These are phyloP conservation scores for Sceloporus undulatus DNA, from an alignment of 2,113 vertebrate genomes.

Conservation along the genomic window DNA sequence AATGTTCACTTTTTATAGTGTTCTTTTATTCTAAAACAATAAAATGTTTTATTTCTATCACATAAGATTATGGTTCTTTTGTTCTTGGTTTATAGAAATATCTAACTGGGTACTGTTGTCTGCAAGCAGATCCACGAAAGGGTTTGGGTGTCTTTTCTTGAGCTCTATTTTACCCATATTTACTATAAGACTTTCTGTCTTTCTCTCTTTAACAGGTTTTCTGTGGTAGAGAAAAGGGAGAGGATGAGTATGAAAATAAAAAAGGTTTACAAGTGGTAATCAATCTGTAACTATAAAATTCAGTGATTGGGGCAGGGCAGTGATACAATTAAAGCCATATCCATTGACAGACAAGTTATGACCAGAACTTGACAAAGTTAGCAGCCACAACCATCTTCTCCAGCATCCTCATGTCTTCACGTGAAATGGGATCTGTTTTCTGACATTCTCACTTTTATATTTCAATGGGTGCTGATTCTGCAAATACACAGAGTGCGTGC, in stretches of 20 bases:
- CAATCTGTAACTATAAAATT: not conserved
- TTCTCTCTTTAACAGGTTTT: not conserved
- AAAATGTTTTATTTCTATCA: constrained; percentile 90
- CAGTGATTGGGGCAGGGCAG: not conserved
- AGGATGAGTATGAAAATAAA: not conserved
- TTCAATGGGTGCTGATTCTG: not conserved
- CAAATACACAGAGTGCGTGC: not conserved
- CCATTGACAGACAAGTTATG: not conserved
- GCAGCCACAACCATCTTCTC: not conserved
- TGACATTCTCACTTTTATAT: not conserved
- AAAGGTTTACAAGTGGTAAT: not conserved
- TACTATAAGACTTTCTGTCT: not conserved
- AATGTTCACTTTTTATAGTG: constrained; percentile 89
- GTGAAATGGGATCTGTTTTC: not conserved
- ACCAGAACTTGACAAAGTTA: not conserved
- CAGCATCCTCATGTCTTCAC: not conserved
- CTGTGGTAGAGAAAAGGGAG: not conserved
- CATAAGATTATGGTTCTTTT: constrained; percentile 58
- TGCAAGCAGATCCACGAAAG: not conserved
- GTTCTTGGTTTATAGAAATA: constrained; percentile 58
- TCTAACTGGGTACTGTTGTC: not conserved
- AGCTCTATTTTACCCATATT: not conserved
- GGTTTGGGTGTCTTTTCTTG: not conserved
- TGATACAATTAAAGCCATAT: not conserved
- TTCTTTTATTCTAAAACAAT: constrained; percentile 87